Evolutionary conservation across 2,113 vertebrate species (phyloP).

Genomic region (Tyrannus savana): DNA sequence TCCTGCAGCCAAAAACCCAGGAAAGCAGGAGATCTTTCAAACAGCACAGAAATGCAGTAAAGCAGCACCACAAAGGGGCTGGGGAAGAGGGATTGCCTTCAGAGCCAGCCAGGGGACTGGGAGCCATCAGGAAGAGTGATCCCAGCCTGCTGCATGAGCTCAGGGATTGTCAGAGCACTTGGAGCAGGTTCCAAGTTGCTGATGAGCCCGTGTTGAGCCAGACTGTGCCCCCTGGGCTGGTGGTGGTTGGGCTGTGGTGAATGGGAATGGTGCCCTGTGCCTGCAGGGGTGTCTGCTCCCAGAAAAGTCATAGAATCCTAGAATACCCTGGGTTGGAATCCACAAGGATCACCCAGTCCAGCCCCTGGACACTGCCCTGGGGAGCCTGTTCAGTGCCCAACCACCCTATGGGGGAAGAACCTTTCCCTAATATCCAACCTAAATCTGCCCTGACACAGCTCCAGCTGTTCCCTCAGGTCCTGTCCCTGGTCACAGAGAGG

Average conservation of each 20-base stretch:
- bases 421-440: neutral
- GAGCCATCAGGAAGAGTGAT: neutral
- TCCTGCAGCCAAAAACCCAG: neutral
- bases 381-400: neutral
- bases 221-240: neutral
- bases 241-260: neutral
- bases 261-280: neutral
- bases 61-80: neutral
- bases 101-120: neutral
- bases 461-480: neutral
- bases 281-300: neutral
- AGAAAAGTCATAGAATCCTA: neutral
- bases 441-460: neutral
- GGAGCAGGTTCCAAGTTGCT: neutral
- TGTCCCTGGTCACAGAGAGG: neutral
- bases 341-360: neutral
- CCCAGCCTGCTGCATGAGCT: neutral
- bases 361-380: neutral
- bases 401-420: neutral
- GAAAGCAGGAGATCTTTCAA: neutral
- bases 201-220: fast-evolving
- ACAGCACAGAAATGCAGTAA: neutral
- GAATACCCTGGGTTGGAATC: neutral
- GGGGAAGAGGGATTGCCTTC: neutral
- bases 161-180: neutral